Conservation (phyloP, 2,797 vertebrate genomes). For the Sebastes nivosus region DNA sequence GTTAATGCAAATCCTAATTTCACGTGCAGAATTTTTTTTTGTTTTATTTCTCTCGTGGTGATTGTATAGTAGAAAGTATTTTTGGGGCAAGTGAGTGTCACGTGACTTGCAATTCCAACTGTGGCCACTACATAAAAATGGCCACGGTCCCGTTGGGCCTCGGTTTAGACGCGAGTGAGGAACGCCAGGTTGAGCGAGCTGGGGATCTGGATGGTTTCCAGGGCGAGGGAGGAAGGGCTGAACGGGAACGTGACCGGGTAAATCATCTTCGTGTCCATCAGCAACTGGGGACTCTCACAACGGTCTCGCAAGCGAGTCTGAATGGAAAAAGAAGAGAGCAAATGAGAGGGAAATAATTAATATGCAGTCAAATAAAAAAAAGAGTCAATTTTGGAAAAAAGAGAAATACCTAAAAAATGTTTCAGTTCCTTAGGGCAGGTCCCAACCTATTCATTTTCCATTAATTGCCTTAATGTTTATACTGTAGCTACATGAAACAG, state of each 20-base stretch:
- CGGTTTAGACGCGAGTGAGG: conserved; percentile 88
- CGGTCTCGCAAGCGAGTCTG: conserved; percentile 95
- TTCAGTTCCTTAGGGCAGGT: background rate
- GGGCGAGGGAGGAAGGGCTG: conserved; percentile 92
- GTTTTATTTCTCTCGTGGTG: background rate
- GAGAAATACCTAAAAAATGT: background rate
- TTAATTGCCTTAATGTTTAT: background rate
- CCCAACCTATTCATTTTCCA: too few relatives aligned
- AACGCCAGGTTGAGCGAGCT: conserved; percentile 92
- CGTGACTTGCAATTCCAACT: conserved; percentile 13
- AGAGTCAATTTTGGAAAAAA: background rate
- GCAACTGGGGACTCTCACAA: conserved; percentile 93
- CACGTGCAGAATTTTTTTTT: background rate
- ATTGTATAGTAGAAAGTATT: background rate
- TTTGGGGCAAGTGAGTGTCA: background rate
- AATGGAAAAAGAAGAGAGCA: background rate
- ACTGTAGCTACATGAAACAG: background rate
- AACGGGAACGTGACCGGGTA: conserved; percentile 98
- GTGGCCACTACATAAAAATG: background rate
- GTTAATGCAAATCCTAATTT: conserved; percentile 3
- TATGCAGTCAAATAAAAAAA: background rate
- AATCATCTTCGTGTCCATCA: conserved; percentile 98
- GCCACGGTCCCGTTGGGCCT: background rate
- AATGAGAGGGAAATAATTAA: background rate
- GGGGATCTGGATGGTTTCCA: conserved; percentile 99